Conservation (phyloP, 1,140 invertebrate genomes). For the Colletes latitarsis region DNA sequence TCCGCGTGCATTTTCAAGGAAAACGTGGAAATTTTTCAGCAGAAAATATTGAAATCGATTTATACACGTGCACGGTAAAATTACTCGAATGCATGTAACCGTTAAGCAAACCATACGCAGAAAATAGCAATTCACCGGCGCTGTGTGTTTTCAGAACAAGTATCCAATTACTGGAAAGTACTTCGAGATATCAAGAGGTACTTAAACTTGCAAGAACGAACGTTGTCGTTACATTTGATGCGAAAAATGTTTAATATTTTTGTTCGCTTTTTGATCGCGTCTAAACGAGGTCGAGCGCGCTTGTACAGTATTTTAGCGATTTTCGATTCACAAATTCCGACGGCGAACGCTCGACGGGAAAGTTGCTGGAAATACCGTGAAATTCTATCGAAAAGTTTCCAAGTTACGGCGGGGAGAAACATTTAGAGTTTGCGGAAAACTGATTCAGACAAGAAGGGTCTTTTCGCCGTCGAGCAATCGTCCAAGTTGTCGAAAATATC, state of each 20-base stretch:
- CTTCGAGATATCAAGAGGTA: background rate
- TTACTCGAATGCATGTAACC: too few relatives aligned
- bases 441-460: background rate
- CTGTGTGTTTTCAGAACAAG: background rate
- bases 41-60: too few relatives aligned
- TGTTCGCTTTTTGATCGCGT: background rate
- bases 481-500: background rate
- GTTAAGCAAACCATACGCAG: too few relatives aligned
- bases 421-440: background rate
- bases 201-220: background rate
- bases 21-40: too few relatives aligned
- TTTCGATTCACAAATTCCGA: background rate
- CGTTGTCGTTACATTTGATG: background rate
- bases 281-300: background rate
- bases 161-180: background rate
- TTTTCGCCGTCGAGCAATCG: too few relatives aligned
- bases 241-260: background rate
- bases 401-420: background rate
- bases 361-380: slow-evolving; percentile 2
- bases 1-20: too few relatives aligned
- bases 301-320: slow-evolving; percentile 15
- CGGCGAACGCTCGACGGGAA: slow-evolving; percentile 1
- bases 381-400: background rate
- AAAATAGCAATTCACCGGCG: background rate
- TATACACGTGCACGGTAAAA: too few relatives aligned